Percentiles rank a stretch among this genome's conserved stretches.
Conservation (phyloP, 2,113 vertebrate species). For the Xerus inauris region DNA sequence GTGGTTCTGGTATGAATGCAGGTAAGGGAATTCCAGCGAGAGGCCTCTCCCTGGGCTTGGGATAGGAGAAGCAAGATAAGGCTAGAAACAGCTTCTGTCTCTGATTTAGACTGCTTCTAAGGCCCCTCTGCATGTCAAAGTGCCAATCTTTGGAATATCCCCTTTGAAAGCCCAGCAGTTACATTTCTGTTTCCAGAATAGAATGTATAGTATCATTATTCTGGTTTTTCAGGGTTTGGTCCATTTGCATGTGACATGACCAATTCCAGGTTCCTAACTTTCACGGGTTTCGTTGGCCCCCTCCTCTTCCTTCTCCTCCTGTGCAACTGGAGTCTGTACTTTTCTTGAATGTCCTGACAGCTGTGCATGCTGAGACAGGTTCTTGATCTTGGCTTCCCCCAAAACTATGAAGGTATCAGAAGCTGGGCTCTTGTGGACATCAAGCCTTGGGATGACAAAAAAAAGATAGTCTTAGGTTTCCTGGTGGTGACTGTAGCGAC, state of each 20-base stretch:
- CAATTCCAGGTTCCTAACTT: constrained; percentile 94
- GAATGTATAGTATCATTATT: constrained; percentile 94
- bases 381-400: constrained; percentile 93
- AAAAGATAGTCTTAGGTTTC: constrained; percentile 96
- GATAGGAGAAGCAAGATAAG: neutral
- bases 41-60: neutral
- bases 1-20: neutral
- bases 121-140: neutral
- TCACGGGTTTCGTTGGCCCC: constrained; percentile 94
- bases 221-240: constrained; percentile 93
- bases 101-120: neutral
- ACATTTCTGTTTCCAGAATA: constrained; percentile 94
- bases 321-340: constrained; percentile 93
- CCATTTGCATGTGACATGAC: constrained; percentile 95
- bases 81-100: too few species aligned
- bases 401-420: constrained; percentile 91
- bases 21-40: neutral
- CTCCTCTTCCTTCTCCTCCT: constrained; percentile 94
- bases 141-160: neutral
- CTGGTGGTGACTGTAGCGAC: constrained; percentile 95
- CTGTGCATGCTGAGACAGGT: constrained; percentile 94
- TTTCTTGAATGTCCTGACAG: constrained; percentile 94
- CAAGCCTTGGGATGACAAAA: constrained; percentile 90
- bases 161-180: neutral
- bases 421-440: neutral